Evolutionary conservation across 2,888 invertebrate genomes (phyloP).

Genomic region (Drosophila rellima): DNA sequence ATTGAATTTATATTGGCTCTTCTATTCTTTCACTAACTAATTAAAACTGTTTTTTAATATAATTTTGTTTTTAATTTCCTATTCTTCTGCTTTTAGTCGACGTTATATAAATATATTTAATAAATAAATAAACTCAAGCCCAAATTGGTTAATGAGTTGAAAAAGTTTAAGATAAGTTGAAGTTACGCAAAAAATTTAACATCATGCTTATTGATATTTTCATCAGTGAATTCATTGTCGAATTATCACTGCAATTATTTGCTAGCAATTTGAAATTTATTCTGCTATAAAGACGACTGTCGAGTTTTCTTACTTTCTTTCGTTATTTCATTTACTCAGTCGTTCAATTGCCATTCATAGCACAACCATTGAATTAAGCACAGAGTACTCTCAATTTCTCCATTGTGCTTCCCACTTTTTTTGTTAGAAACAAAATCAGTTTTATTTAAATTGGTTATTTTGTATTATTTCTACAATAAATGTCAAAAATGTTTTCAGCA

Average conservation of each 20-base stretch:
- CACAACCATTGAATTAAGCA: background rate
- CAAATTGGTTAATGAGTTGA: background rate
- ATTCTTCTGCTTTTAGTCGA: too few relatives aligned
- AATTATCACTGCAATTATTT: slow-evolving; percentile 11
- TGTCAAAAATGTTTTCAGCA: slow-evolving; percentile 13
- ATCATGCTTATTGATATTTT: background rate
- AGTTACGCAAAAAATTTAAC: too few relatives aligned
- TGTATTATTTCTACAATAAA: slow-evolving; percentile 45
- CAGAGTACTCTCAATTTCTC: background rate
- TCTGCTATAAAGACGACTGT: slow-evolving; percentile 41
- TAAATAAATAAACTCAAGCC: background rate
- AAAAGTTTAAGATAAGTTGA: background rate
- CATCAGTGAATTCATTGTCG: background rate
- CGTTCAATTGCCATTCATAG: slow-evolving; percentile 1
- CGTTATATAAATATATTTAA: too few relatives aligned
- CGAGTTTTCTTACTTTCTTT: slow-evolving; percentile 38
- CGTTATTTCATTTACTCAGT: slow-evolving; percentile 1
- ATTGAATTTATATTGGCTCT: too few relatives aligned
- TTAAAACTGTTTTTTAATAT: too few relatives aligned
- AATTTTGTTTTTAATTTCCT: too few relatives aligned
- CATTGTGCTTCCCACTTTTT: background rate
- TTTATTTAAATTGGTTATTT: slow-evolving; percentile 55
- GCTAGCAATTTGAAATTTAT: slow-evolving; percentile 33
- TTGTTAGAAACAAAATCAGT: slow-evolving; percentile 25
- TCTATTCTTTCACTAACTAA: too few relatives aligned